phyloP scores from a whole-genome alignment of 2,888 invertebrate genomes.

The Apamea crenata region DNA sequence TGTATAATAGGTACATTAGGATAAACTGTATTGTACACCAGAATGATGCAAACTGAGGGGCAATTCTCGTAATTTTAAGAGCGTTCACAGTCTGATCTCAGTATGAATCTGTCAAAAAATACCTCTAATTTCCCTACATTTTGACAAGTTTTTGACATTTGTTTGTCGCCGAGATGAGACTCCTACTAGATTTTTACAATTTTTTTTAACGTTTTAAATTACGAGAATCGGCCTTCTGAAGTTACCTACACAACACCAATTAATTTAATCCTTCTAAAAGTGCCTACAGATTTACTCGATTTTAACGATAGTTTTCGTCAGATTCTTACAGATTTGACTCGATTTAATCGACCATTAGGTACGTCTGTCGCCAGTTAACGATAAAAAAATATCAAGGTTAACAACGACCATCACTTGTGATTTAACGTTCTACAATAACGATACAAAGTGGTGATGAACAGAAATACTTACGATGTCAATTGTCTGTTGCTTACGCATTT shows the following conservation, averaged over 20 bases:
- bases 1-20: neutral
- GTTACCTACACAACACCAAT: neutral
- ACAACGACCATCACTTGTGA: neutral
- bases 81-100: too few relatives aligned
- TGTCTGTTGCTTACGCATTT: neutral
- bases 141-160: too few relatives aligned
- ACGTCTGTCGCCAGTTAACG: neutral
- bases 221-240: too few relatives aligned
- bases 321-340: too few relatives aligned
- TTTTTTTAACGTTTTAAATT: too few relatives aligned
- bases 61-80: too few relatives aligned
- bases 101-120: too few relatives aligned
- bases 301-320: too few relatives aligned
- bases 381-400: neutral
- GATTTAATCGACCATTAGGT: neutral
- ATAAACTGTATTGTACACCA: neutral
- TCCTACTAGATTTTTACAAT: too few relatives aligned
- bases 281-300: neutral
- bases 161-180: too few relatives aligned
- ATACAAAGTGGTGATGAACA: neutral
- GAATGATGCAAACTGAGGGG: neutral
- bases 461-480: neutral
- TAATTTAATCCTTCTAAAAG: neutral
- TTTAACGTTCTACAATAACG: neutral
- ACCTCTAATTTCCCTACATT: too few relatives aligned